Evolutionary conservation across 30 jellyfish, hydroid and myxozoan species (phyloP).

Genomic region (Chironex yamaguchii): DNA sequence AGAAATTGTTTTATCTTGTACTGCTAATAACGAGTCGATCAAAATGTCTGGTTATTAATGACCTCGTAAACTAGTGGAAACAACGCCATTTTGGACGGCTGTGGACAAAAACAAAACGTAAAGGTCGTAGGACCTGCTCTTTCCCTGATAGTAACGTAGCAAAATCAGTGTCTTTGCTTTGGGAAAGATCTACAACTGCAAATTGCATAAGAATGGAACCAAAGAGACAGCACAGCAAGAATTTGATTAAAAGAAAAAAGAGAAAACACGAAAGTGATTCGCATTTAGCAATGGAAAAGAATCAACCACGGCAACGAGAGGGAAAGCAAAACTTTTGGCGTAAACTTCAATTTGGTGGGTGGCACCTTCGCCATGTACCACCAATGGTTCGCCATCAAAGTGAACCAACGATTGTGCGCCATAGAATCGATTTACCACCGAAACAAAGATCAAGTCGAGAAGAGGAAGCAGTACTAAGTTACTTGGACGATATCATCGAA

Average conservation of each 20-base stretch:
- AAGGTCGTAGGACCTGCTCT: no score
- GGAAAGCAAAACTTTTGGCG: not conserved
- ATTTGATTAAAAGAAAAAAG: no score
- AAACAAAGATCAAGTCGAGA: not conserved
- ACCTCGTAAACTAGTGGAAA: no score
- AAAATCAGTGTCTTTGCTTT: no score
- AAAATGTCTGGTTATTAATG: no score
- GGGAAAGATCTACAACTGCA: not conserved
- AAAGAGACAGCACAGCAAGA: not conserved
- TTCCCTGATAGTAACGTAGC: no score
- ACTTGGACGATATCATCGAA: constrained; percentile 55
- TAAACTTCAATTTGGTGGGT: not conserved
- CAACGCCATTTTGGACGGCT: no score
- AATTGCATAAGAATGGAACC: not conserved
- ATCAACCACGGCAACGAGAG: not conserved
- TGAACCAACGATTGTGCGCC: not conserved
- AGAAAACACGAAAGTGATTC: not conserved
- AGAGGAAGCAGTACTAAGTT: constrained; percentile 65
- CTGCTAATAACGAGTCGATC: no score
- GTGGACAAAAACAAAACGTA: no score
- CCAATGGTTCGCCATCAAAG: not conserved
- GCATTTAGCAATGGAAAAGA: not conserved
- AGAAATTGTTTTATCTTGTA: no score
- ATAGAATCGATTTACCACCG: not conserved
- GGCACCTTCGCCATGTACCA: not conserved